A percentile compares a stretch with the other conserved stretches of the same genome.
Conservation (phyloP, 2,797 vertebrate species). For the Crypturellus tataupa region DNA sequence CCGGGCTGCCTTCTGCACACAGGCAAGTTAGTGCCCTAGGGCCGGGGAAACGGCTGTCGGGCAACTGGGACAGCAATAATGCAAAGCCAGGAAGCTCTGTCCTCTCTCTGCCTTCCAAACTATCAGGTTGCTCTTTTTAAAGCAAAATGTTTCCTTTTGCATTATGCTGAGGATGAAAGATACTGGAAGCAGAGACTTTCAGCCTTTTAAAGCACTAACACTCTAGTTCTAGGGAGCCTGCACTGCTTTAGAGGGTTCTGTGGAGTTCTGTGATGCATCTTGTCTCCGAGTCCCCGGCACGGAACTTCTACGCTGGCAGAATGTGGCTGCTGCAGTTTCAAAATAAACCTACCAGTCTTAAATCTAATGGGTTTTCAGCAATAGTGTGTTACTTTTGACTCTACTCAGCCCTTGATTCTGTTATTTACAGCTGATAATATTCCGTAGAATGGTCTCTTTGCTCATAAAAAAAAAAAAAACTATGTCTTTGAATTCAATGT, state of each 20-base stretch:
- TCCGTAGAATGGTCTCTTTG: not conserved
- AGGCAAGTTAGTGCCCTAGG: not conserved
- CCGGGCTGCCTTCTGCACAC: not conserved
- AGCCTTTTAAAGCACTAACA: not conserved
- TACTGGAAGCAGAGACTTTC: too few species aligned
- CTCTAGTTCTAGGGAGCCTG: not conserved
- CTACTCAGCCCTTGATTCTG: not conserved
- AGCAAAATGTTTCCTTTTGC: not conserved
- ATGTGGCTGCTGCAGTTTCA: not conserved
- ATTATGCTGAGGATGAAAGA: not conserved
- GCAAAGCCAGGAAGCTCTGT: not conserved
- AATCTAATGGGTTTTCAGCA: not conserved
- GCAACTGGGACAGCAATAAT: not conserved
- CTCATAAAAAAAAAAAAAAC: not conserved
- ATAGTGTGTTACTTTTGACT: not conserved
- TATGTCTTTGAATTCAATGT: not conserved
- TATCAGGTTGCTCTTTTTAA: not conserved
- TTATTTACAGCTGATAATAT: not conserved
- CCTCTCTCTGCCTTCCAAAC: not conserved
- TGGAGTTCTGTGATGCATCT: not conserved
- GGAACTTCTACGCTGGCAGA: not conserved
- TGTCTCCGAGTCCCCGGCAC: not conserved
- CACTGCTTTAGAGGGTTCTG: not conserved
- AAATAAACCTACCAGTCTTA: not conserved
- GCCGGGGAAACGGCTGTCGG: not conserved